Conservation (phyloP, 2,113 vertebrate species). For the Oryzias melastigma region DNA sequence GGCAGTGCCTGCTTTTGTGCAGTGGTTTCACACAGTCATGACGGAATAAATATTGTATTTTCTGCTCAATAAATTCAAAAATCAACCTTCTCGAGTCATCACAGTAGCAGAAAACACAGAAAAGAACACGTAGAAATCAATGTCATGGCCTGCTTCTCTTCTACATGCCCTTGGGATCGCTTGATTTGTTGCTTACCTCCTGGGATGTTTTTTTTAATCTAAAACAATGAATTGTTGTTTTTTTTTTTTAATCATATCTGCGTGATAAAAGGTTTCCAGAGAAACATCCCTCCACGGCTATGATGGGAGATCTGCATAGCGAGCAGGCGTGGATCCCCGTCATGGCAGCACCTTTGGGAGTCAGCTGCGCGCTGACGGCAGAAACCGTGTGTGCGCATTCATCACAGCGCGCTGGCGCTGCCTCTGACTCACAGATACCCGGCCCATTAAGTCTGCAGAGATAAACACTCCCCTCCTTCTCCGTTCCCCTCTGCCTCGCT, state of each 20-base stretch:
- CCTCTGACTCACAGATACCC: conserved; percentile 52
- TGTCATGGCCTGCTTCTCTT: neutral
- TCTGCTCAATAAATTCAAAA: neutral
- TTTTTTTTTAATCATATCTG: conserved; percentile 28
- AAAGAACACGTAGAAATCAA: too few species aligned
- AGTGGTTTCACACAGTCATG: neutral
- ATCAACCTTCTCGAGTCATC: neutral
- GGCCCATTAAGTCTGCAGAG: conserved; percentile 44
- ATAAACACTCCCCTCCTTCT: conserved; percentile 54
- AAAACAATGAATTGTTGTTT: neutral
- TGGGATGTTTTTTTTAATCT: neutral
- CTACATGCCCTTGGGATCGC: neutral
- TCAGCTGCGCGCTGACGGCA: conserved; percentile 31
- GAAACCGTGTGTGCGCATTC: conserved; percentile 1
- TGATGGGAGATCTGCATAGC: conserved; percentile 44
- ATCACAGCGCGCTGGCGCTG: conserved; percentile 21
- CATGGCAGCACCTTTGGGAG: conserved; percentile 48
- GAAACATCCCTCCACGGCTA: conserved; percentile 9
- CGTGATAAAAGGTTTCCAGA: conserved; percentile 17
- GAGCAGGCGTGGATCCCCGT: conserved; percentile 47
- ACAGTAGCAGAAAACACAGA: too few species aligned
- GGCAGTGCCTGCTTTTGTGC: neutral
- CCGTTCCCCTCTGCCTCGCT: conserved; percentile 19
- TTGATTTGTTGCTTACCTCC: neutral
- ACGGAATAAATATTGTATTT: conserved; percentile 15